Evolutionary conservation across 2,113 vertebrate genomes (phyloP).

Genomic region (Raphicerus campestris): DNA sequence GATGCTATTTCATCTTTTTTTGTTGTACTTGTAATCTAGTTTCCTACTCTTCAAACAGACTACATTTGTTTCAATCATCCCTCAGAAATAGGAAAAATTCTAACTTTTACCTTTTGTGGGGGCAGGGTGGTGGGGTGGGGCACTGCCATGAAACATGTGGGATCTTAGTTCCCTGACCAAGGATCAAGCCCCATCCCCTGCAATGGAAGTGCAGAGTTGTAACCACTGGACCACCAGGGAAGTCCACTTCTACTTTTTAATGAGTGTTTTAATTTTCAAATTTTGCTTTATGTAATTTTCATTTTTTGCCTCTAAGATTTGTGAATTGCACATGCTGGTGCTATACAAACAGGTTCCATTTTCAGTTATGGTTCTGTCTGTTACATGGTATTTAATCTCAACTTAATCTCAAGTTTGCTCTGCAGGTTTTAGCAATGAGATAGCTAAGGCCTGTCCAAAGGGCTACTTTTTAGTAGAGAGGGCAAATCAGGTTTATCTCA

Average conservation of each 20-base stretch:
- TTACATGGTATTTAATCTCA: neutral
- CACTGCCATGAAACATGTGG: neutral
- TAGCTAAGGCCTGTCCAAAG: neutral
- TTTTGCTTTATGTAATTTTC: neutral
- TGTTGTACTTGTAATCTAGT: neutral
- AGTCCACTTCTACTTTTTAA: neutral
- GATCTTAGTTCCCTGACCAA: neutral
- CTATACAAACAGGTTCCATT: neutral
- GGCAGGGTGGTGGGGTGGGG: rapidly evolving
- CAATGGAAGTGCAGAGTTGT: neutral
- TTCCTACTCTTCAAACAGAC: constrained; percentile 6
- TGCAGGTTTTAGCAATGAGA: neutral
- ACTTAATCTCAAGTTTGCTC: neutral
- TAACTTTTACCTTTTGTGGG: neutral
- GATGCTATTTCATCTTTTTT: neutral
- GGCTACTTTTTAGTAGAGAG: neutral
- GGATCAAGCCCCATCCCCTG: neutral
- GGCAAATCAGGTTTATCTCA: neutral
- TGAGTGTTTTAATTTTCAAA: neutral
- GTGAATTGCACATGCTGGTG: neutral
- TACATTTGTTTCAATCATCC: neutral
- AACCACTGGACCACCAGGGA: neutral
- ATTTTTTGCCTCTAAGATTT: neutral
- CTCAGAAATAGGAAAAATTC: neutral
- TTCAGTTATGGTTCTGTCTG: neutral